Conservation (phyloP, 2,113 vertebrate genomes). For the Callospermophilus lateralis region DNA sequence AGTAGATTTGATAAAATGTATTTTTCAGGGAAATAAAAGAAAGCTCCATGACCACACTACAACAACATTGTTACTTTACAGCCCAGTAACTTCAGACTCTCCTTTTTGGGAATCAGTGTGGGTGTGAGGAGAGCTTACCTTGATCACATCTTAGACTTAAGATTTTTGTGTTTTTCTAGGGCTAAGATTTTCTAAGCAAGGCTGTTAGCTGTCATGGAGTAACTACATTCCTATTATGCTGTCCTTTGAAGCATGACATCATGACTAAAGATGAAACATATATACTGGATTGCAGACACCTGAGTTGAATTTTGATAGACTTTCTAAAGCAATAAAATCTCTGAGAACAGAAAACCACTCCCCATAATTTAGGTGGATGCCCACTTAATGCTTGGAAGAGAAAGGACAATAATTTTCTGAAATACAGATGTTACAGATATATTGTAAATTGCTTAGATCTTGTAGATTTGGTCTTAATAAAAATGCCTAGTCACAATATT, state of each 20-base stretch:
- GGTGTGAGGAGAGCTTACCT: conserved; percentile 31
- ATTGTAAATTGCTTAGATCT: not conserved
- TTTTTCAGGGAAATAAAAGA: conserved; percentile 53
- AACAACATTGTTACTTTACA: conserved; percentile 55
- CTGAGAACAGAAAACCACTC: not conserved
- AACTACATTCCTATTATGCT: conserved; percentile 60
- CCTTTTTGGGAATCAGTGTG: conserved; percentile 22
- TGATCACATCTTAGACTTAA: conserved; percentile 56
- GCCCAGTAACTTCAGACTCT: conserved; percentile 34
- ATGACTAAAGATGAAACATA: conserved; percentile 71
- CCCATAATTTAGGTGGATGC: not conserved
- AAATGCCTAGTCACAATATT: not conserved
- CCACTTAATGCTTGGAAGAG: not conserved
- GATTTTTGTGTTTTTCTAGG: conserved; percentile 46
- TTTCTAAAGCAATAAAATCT: not conserved
- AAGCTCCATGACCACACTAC: not conserved
- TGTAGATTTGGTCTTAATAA: not conserved
- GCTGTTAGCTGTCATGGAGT: conserved; percentile 36
- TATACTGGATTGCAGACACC: conserved; percentile 8
- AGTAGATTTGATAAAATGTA: not conserved
- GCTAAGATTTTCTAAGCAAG: conserved; percentile 51
- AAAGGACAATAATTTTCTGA: not conserved
- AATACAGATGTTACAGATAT: not conserved
- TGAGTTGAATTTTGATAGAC: conserved; percentile 57
- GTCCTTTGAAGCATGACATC: conserved; percentile 71